Base-by-base conservation (phyloP, 2,797 vertebrate genomes). In the Mus minutoides region DNA sequence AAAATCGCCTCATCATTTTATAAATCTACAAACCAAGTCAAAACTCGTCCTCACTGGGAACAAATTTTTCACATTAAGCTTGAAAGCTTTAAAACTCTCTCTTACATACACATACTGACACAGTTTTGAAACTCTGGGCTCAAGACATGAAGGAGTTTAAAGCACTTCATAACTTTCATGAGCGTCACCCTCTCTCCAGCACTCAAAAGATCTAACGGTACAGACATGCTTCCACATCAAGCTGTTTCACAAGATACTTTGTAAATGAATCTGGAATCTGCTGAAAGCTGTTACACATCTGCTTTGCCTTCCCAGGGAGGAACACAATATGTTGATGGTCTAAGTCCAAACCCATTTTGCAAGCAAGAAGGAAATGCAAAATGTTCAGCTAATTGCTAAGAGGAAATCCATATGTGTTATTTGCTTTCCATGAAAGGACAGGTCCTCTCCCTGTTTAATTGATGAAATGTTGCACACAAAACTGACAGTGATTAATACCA, bases 1-100 rank as follows among this genome's bases (percentile, higher is more conserved):
- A 90, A 98, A 97, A 96, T 90, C 97, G 91, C 88, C 94, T 98
- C 94, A 97, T 78, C 79, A 83, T 98, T 97, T 98, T 92, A 95
- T 98, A 98, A 98, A 98, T 97, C 95, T 84, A 89, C 75, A 96
- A 96, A 95, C 62, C 89, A 92, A 88, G 82, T 40, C 97, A 94
- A 96, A 97, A 95, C 96, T 92, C 73, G 46, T 96, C 90, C 97
- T 97, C 95, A 94, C 77, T 97, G 92, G 96, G 97, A 98, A 96
- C 95, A 88, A 97, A 91, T 76, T 97, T 97, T 97, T 96, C 97
- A 98, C 97, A 91, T 96, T 96, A 96, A 85, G 83, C 95, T 97
- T 97, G 96, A 92, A 94, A 31, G 92, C 97, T 96, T 95, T 94
- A 92, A 92, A 43, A 19, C 87, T 95, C 40, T 94, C 94, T 83